Base-by-base conservation (phyloP, 2,888 invertebrate genomes). In the Beris chalybata region DNA sequence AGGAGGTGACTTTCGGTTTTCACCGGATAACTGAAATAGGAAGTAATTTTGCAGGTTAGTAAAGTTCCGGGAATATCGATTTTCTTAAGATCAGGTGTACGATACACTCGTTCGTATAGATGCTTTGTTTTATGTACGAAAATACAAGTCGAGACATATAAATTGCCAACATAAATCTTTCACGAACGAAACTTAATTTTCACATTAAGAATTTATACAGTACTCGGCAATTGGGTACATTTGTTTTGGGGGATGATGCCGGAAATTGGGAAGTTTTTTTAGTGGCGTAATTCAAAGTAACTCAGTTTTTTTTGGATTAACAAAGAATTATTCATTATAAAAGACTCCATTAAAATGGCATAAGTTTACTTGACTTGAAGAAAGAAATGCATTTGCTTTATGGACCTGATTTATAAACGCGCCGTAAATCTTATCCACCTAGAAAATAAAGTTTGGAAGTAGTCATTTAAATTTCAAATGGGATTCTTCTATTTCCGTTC, bases 161-260 rank as follows among this genome's bases (percentile, higher is more conserved):
- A 55, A 55, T 55, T 55, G 38, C 32, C 55, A n/a, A 38, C 55
- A 55, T 55, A 55, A 55, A 55, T 55, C 55, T 55, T n/a, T 13
- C 11, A n/a, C n/a, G 9, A 6, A 15, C 13, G 38, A 55, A 55
- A 55, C 5, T 55, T 55, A 31, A 55, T 55, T 55, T 55, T n/a
- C 55, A 55, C 38, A 55, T 55, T 55, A 55, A 38, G 38, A 55
- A 55, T 55, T 55, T n/a, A 55, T 55, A 38, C 13, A 13, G 55
- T n/a, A 44, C n/a, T n/a, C 44, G n/a, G 44, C 44, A 9, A 44
- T 44, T 44, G 44, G 44, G 9, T 44, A 12, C n/a, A n/a, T 44
- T 44, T 44, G n/a, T 44, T n/a, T 44, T 3, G 44, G 44, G 44
- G 44, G 11, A 12, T 9, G 44, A n/a, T 44, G 44, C 44, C 9